Conservation (phyloP, 2,113 vertebrate genomes). For the Phyllostomus discolor region DNA sequence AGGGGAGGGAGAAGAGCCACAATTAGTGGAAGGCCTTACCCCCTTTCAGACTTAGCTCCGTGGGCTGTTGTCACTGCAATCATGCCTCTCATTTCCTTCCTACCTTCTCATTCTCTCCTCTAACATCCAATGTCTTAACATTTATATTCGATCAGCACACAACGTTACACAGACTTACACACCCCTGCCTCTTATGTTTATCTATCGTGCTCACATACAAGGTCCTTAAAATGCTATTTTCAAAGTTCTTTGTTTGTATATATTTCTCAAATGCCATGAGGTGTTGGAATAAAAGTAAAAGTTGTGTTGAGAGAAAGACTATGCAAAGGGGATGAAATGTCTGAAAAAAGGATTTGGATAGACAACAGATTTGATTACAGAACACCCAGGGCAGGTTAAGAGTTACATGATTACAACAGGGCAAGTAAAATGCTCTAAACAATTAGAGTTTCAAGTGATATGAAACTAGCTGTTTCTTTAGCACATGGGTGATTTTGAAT, state of each 20-base stretch:
- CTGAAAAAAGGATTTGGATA: not conserved
- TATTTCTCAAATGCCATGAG: not conserved
- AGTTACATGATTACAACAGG: not conserved
- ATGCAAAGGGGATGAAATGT: not conserved
- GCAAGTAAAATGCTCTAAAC: not conserved
- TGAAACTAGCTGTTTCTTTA: not conserved
- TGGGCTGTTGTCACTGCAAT: accelerated
- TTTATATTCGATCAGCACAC: not conserved
- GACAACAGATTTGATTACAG: not conserved
- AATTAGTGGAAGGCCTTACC: not conserved
- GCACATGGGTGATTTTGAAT: conserved; percentile 33
- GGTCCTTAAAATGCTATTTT: not conserved
- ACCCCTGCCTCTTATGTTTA: not conserved
- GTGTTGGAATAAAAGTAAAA: not conserved
- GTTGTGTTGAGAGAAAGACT: not conserved
- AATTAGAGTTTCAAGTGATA: not conserved
- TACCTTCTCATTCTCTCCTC: not conserved
- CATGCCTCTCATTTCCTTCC: not conserved
- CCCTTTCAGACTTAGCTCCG: not conserved
- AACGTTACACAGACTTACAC: not conserved
- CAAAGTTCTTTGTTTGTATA: not conserved
- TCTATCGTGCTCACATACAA: no score
- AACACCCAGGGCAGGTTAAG: not conserved
- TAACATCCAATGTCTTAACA: not conserved
- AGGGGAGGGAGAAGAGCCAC: not conserved